Evolutionary conservation across 2,113 vertebrate species (phyloP), one percentile per base, ranked within the genome.

Genomic region (Cacatua alba): DNA sequence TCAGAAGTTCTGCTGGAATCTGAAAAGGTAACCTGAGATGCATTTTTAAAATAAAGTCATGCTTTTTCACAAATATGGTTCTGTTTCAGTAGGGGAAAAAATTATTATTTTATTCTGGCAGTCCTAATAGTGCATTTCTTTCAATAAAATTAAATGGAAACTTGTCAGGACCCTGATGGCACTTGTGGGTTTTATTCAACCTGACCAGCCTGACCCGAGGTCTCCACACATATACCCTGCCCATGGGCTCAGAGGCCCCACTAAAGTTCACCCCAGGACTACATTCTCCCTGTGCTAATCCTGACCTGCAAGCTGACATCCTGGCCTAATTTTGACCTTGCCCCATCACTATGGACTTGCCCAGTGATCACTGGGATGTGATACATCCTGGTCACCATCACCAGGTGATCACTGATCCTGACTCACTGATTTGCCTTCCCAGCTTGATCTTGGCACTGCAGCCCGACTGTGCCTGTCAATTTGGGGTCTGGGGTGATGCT

Each of bases 381-480:
- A 51, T 21, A 55, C 20, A 53, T 6, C 29, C 41, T 49, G 26
- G 21, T 48, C 62, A 62, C 48, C 6, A 10, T 37, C 26, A 55
- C 51, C 19, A 31, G 33, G 11, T 24, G 13, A n/a, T 59, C 33
- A n/a, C 28, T 39, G 57, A 51, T 77, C 26, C 33, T n/a, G 43
- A n/a, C 49, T 76, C 28, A 12, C 33, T 59, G 35, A 20, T 52
- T 71, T 77, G n/a, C 20, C 29, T 41, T 65, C 28, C 28, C 29
- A 39, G 11, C 24, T 78, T 41, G 20, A 39, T 11, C 21, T 43
- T 39, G 10, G 39, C 21, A 52, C n/a, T 72, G 60, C 33, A 53
- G 29, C n/a, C 41, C 0, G 0, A 21, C 39, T 51, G 33, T 1
- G 1, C 25, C 24, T 35, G 24, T 46, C 0, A 0, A 19, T 67